A percentile compares a stretch with the other conserved stretches of the same genome.
These are phyloP conservation scores for Cheilosia vernalis DNA, from an alignment of 2,888 invertebrate genomes.

Conservation along the genomic window DNA sequence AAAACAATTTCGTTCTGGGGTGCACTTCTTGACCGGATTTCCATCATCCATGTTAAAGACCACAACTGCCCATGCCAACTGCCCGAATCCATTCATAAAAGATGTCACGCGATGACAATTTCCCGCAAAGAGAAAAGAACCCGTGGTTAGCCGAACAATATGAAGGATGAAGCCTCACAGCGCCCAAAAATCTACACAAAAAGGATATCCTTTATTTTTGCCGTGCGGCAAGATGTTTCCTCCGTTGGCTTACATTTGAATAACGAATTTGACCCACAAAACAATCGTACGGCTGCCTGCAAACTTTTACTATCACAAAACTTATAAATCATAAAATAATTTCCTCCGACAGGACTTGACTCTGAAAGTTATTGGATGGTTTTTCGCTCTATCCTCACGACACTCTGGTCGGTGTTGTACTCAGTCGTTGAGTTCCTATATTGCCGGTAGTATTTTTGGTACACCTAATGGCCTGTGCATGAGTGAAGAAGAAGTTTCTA, in stretches of 20 bases:
- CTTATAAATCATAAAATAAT: conserved; percentile 75
- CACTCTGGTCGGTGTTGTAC: not conserved
- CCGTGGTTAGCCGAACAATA: conserved; percentile 20
- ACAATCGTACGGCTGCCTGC: conserved; percentile 58
- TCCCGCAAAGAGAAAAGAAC: conserved; percentile 43
- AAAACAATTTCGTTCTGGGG: conserved; percentile 50
- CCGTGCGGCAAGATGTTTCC: conserved; percentile 54
- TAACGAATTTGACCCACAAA: conserved; percentile 73
- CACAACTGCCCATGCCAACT: conserved; percentile 56
- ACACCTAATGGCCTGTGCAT: not conserved
- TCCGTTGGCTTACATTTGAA: conserved; percentile 56
- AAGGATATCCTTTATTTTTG: conserved; percentile 64
- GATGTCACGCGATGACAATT: conserved; percentile 70
- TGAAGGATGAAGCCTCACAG: not conserved
- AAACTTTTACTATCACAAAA: conserved; percentile 74
- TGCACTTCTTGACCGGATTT: conserved; percentile 71
- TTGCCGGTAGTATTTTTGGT: conserved; percentile 2
- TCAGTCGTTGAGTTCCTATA: not conserved
- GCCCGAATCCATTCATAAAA: conserved; percentile 51
- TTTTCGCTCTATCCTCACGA: conserved; percentile 19
- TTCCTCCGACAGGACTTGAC: conserved; percentile 69
- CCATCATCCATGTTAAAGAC: conserved; percentile 67
- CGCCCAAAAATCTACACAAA: conserved; percentile 37
- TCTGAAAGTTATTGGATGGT: conserved; percentile 67
- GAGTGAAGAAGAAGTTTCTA: conserved; percentile 40